A percentile compares a stretch with the other conserved stretches of the same genome.
Conservation (phyloP, 2,113 vertebrate genomes). For the Varanus salvator region DNA sequence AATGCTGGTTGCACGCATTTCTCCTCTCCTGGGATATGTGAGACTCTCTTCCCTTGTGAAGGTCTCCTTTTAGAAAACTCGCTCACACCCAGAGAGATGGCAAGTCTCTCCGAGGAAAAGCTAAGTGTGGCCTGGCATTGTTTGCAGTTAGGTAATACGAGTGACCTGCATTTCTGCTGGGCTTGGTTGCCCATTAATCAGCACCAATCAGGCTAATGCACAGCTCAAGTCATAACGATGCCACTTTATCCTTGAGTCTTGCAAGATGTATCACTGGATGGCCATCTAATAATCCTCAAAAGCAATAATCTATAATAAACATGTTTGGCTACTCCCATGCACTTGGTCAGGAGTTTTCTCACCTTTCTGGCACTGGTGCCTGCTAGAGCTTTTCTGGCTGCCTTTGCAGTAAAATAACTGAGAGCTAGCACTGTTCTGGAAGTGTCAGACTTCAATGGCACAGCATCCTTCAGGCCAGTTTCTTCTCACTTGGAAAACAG, state of each 20-base stretch:
- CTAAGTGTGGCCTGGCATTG: neutral
- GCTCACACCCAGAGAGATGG: neutral
- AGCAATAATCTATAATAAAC: neutral
- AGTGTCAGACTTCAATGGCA: accelerated
- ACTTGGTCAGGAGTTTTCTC: accelerated
- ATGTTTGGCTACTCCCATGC: neutral
- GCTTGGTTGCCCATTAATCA: neutral
- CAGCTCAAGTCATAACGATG: neutral
- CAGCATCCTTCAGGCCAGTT: neutral
- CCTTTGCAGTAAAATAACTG: neutral
- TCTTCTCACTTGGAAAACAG: neutral
- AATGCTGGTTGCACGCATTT: too few relatives aligned
- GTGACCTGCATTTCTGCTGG: neutral
- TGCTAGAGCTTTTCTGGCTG: neutral
- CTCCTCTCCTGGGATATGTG: too few relatives aligned
- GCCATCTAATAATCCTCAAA: neutral
- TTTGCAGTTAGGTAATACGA: neutral
- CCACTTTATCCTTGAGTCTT: neutral
- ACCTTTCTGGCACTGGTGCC: neutral
- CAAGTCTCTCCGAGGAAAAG: neutral
- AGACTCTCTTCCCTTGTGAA: too few relatives aligned
- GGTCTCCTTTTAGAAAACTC: too few relatives aligned
- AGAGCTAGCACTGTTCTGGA: neutral
- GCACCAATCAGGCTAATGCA: neutral
- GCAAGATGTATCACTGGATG: neutral